phyloP scores from a whole-genome alignment of 2,797 vertebrate species.

The Carcharodon carcharias region DNA sequence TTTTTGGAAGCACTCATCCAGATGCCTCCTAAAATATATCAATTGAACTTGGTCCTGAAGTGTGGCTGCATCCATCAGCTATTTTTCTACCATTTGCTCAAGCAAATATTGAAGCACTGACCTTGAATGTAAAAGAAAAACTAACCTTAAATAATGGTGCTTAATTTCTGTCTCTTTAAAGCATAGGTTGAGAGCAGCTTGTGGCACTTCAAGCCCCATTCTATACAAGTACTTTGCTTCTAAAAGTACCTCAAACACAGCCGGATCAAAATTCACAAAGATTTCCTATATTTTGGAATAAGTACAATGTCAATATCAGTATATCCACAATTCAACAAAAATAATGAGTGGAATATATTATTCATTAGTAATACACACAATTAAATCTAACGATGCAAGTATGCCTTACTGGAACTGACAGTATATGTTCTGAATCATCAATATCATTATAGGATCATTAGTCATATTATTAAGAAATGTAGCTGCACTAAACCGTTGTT shows the following conservation, averaged over 20 bases:
- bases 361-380: background rate
- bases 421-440: background rate
- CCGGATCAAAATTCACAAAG: constrained; percentile 66
- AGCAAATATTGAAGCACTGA: background rate
- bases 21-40: background rate
- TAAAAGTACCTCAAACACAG: constrained; percentile 64
- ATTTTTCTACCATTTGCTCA: background rate
- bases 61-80: background rate
- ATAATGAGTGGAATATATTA: background rate
- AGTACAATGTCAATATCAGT: background rate
- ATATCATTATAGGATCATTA: background rate
- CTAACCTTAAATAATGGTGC: constrained; percentile 60
- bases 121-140: constrained; percentile 9
- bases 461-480: background rate
- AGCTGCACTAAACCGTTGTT: background rate
- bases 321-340: background rate
- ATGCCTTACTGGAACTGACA: background rate
- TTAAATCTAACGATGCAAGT: background rate
- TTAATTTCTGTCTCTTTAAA: constrained; percentile 58
- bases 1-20: background rate
- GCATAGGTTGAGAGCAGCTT: constrained; percentile 53
- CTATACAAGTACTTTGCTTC: constrained; percentile 65
- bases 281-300: constrained; percentile 53
- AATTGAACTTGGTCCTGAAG: background rate
- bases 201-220: constrained; percentile 60